phyloP scores from a whole-genome alignment of 2,888 invertebrate genomes.

The Alitta virens region DNA sequence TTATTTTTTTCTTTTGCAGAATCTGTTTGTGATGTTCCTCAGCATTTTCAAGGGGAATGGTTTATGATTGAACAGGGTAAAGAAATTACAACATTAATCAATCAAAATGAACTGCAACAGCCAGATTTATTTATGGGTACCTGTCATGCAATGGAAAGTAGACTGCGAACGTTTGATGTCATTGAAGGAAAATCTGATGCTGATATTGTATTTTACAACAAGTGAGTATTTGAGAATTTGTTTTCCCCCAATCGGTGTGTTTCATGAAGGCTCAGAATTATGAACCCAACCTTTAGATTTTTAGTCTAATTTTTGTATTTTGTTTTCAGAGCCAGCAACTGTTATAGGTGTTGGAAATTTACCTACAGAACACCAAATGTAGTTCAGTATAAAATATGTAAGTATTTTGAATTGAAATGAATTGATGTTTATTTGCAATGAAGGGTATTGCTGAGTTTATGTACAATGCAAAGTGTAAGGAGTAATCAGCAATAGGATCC shows the following conservation, averaged over 20 bases:
- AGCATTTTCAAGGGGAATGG: constrained; percentile 36
- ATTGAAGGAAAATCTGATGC: not conserved
- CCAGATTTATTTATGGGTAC: not conserved
- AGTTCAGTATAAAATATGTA: constrained; percentile 30
- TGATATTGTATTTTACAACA: not conserved
- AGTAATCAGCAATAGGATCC: no score
- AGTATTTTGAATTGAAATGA: constrained; percentile 10
- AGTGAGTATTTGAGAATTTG: not conserved
- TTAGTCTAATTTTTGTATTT: not conserved
- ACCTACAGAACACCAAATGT: constrained; percentile 29
- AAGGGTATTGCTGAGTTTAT: no score
- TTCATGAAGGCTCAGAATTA: no score
- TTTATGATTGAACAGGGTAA: constrained; percentile 37
- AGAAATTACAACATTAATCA: constrained; percentile 29
- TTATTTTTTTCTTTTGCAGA: constrained; percentile 7
- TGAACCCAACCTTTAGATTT: no score
- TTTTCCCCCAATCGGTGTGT: no score
- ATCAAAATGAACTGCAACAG: constrained; percentile 18
- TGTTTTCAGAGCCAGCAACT: constrained; percentile 18
- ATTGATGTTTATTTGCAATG: not conserved
- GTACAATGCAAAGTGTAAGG: no score
- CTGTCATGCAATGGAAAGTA: not conserved
- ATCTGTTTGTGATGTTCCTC: constrained; percentile 22
- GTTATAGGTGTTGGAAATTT: constrained; percentile 29
- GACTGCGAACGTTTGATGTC: not conserved